Evolutionary conservation across 53 echinoderm and acorn worm species (phyloP).

Genomic region (Luidia sarsii): DNA sequence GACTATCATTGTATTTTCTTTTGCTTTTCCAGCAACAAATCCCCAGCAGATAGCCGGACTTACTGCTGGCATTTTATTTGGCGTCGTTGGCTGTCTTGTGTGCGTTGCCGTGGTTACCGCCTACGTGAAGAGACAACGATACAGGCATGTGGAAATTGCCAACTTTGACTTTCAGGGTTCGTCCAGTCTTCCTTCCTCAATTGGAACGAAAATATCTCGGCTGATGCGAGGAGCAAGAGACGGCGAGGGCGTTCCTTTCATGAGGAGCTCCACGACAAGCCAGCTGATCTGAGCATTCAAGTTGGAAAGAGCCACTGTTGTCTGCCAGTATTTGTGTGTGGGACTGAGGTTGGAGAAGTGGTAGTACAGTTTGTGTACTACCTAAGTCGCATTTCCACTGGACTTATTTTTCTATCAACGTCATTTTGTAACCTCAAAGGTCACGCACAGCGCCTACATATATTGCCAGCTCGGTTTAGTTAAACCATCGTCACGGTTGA

Average conservation of each 20-base stretch:
- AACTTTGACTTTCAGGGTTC: constrained; percentile 88
- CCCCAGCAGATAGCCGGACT: not conserved
- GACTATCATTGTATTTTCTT: not conserved
- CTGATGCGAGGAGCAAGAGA: not conserved
- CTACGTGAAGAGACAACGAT: constrained; percentile 55
- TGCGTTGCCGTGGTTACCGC: constrained; percentile 53
- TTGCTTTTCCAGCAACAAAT: not conserved
- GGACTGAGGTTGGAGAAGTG: no score
- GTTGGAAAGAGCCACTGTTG: no score
- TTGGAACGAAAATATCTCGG: constrained; percentile 2
- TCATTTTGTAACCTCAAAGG: no score
- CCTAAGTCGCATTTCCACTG: no score
- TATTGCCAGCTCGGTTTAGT: no score
- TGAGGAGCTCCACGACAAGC: no score
- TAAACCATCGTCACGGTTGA: no score
- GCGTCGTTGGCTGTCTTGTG: constrained; percentile 44
- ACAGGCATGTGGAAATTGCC: constrained; percentile 85
- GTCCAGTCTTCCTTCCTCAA: not conserved
- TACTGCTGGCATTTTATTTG: constrained; percentile 51
- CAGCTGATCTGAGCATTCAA: no score
- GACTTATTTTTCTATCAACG: no score
- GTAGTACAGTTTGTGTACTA: no score
- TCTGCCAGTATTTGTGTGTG: no score
- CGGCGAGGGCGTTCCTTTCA: not conserved
- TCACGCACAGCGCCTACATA: no score